These are phyloP conservation scores for Tangara arthus DNA, from an alignment of 2,797 vertebrate species.

Conservation along the genomic window DNA sequence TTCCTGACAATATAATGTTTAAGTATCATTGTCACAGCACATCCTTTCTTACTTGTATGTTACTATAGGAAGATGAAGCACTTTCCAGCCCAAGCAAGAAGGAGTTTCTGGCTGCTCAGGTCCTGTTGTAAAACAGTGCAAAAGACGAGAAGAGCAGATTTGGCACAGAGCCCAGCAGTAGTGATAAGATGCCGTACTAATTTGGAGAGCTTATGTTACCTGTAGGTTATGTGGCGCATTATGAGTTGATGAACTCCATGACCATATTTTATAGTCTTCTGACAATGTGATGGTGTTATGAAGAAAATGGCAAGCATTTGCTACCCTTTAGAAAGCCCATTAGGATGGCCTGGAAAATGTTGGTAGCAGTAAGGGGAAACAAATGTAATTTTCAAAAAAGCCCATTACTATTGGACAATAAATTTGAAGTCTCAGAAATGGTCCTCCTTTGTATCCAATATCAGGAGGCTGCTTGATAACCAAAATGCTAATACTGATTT, in stretches of 20 bases:
- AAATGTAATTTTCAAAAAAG: neutral
- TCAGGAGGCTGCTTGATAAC: conserved; percentile 34
- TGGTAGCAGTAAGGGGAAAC: neutral
- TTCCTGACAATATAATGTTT: neutral
- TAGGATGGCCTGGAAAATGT: neutral
- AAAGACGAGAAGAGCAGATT: neutral
- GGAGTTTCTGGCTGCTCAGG: neutral
- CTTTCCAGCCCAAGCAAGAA: neutral
- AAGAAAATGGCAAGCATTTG: neutral
- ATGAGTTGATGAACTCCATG: neutral
- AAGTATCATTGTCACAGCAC: neutral
- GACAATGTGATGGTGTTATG: neutral
- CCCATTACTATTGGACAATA: neutral
- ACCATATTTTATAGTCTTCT: neutral
- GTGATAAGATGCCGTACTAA: neutral
- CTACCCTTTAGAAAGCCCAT: neutral
- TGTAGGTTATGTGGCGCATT: neutral
- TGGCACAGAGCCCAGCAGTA: neutral
- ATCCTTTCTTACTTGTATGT: neutral
- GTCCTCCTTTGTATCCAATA: neutral
- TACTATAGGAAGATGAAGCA: neutral
- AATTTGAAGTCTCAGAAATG: neutral
- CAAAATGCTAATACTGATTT: neutral
- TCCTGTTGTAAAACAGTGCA: neutral
- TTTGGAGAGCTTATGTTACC: conserved; percentile 11